Evolutionary conservation across 2,113 vertebrate genomes (phyloP).

Genomic region (Hypanus sabinus): DNA sequence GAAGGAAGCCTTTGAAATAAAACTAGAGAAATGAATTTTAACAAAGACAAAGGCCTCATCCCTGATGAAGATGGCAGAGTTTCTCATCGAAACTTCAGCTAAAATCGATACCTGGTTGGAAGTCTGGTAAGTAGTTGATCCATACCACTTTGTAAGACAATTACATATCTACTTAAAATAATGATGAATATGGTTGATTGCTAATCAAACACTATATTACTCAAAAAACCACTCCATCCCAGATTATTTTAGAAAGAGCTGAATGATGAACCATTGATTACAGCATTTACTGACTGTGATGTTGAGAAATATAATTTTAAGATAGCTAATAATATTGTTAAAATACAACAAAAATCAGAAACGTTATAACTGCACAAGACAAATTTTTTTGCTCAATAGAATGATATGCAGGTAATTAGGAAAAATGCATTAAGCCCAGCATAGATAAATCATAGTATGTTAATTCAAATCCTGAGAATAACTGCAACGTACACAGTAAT

Average conservation of each 20-base stretch:
- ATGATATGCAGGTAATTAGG: background rate
- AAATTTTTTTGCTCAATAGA: background rate
- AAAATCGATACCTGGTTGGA: too few species aligned
- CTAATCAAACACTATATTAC: constrained; percentile 48
- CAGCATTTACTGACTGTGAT: background rate
- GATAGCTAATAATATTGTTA: background rate
- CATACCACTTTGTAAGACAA: constrained; percentile 32
- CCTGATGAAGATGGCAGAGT: too few species aligned
- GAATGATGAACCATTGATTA: too few species aligned
- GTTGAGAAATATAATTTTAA: background rate
- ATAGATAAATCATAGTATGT: background rate
- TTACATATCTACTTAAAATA: constrained; percentile 46
- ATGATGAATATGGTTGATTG: constrained; percentile 60
- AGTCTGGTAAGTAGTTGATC: background rate
- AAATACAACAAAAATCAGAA: too few species aligned
- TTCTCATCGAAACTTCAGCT: too few species aligned
- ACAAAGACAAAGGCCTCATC: too few species aligned
- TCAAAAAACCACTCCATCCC: constrained; percentile 45
- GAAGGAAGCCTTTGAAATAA: too few species aligned
- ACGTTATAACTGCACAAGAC: background rate
- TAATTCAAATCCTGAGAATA: background rate
- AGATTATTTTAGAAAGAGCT: background rate
- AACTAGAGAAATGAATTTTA: too few species aligned
- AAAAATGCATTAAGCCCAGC: background rate
- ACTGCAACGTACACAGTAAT: background rate